These are phyloP conservation scores for Physocephala rufipes DNA, from an alignment of 2,888 invertebrate genomes.

Conservation along the genomic window DNA sequence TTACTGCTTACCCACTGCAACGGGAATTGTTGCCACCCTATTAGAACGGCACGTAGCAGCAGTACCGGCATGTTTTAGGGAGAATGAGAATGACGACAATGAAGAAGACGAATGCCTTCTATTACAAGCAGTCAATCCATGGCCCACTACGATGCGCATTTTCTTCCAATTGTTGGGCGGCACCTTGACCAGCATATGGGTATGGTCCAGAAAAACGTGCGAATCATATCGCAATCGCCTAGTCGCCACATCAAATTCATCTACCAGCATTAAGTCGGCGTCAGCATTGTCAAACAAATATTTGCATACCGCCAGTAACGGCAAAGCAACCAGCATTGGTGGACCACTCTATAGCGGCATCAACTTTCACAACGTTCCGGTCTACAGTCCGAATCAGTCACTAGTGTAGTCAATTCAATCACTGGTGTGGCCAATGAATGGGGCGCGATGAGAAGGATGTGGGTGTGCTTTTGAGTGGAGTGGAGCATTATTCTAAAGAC, in stretches of 20 bases:
- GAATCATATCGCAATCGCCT: conserved; percentile 63
- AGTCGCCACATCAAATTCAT: conserved; percentile 57
- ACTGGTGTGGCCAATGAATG: background rate
- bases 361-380: conserved; percentile 64
- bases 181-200: conserved; percentile 65
- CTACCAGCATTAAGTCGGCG: conserved; percentile 54
- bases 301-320: conserved; percentile 48
- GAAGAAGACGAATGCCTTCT: conserved; percentile 57
- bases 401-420: conserved; percentile 55
- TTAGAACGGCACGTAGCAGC: conserved; percentile 58
- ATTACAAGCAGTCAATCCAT: conserved; percentile 55
- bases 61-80: conserved; percentile 57
- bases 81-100: conserved; percentile 58
- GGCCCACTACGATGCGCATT: conserved; percentile 58
- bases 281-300: conserved; percentile 59
- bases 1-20: conserved; percentile 61
- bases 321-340: conserved; percentile 43
- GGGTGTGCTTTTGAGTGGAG: too few species aligned
- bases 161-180: conserved; percentile 63
- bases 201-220: conserved; percentile 65
- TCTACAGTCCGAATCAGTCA: conserved; percentile 59
- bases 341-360: conserved; percentile 63
- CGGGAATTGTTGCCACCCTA: conserved; percentile 57
- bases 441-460: background rate
- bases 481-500: too few species aligned